These are phyloP conservation scores for Acanthisitta chloris DNA, from an alignment of 2,113 vertebrate genomes.

Conservation along the genomic window DNA sequence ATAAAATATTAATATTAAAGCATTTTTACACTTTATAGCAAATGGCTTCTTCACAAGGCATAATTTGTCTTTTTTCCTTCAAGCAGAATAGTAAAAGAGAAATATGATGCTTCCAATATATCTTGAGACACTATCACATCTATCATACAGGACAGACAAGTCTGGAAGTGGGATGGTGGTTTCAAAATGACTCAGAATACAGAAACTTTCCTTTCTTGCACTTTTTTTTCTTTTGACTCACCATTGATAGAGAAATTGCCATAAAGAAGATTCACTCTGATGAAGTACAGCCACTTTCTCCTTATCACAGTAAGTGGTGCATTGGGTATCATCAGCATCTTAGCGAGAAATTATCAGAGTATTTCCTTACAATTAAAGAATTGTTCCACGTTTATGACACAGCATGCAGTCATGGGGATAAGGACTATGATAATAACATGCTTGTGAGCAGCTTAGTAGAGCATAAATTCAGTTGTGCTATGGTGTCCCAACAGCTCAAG, in stretches of 20 bases:
- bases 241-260: not conserved
- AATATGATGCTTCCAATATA: not conserved
- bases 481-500: not conserved
- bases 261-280: not conserved
- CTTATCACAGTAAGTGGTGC: not conserved
- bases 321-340: not conserved
- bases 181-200: not conserved
- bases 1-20: constrained; percentile 76
- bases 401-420: not conserved
- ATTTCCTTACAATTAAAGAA: not conserved
- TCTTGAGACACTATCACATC: not conserved
- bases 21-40: constrained; percentile 76
- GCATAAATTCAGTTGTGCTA: not conserved
- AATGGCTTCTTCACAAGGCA: constrained; percentile 72
- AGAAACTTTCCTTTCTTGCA: not conserved
- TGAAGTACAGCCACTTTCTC: not conserved
- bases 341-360: not conserved
- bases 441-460: not conserved
- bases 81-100: constrained; percentile 7
- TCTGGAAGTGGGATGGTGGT: not conserved
- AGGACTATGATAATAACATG: not conserved
- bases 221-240: not conserved
- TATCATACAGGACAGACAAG: not conserved
- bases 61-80: constrained; percentile 72
- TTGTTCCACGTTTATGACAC: not conserved